Conservation (phyloP, 2,113 vertebrate genomes). For the Gorsachius goisagi region DNA sequence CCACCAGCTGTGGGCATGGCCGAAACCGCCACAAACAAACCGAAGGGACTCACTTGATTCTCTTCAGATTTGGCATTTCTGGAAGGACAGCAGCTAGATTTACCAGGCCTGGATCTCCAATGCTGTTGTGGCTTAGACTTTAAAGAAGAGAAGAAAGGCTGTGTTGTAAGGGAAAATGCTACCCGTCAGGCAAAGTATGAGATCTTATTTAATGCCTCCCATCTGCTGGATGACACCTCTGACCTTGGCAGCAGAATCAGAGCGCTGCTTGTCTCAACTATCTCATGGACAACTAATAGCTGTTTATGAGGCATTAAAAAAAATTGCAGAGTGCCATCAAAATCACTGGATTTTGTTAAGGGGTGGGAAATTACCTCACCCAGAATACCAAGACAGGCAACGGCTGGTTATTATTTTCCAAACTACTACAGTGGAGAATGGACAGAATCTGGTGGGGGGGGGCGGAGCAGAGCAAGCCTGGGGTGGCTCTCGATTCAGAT, state of each 20-base stretch:
- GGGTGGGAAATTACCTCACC: background rate
- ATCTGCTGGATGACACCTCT: background rate
- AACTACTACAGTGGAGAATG: background rate
- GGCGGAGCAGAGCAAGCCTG: background rate
- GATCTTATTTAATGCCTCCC: background rate
- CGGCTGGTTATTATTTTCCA: background rate
- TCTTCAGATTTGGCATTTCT: slow-evolving; percentile 75
- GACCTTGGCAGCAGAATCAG: background rate
- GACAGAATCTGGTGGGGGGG: background rate
- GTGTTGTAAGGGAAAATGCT: background rate
- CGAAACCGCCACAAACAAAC: background rate
- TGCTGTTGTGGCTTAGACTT: slow-evolving; percentile 82
- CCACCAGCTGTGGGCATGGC: background rate
- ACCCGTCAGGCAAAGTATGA: background rate
- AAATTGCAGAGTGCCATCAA: background rate
- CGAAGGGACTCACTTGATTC: slow-evolving; percentile 77
- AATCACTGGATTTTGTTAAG: background rate
- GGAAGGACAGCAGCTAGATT: slow-evolving; percentile 73
- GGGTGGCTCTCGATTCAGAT: background rate
- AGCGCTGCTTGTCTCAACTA: background rate
- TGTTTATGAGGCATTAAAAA: background rate
- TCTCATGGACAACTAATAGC: background rate
- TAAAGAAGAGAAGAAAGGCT: background rate
- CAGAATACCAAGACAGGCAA: background rate
- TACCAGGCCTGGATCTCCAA: slow-evolving; percentile 74